These are phyloP conservation scores for Triplophysa bombifrons DNA, from an alignment of 2,797 vertebrate species.

Conservation along the genomic window DNA sequence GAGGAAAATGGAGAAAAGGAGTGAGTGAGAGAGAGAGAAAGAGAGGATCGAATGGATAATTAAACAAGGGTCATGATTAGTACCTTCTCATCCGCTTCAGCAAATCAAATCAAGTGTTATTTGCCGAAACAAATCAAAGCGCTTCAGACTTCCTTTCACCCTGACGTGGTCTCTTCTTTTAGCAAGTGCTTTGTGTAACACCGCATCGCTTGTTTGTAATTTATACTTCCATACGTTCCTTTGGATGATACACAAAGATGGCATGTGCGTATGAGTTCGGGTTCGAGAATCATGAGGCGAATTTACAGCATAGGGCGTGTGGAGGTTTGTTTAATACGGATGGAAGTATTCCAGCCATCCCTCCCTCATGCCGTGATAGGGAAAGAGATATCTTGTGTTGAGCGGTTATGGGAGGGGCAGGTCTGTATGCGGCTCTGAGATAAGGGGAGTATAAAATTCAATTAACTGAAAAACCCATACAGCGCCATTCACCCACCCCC, in stretches of 20 bases:
- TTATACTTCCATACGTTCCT: constrained; percentile 3
- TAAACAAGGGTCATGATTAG: constrained; percentile 28
- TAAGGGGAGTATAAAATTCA: constrained; percentile 84
- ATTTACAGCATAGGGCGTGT: not conserved
- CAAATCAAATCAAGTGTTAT: constrained; percentile 37
- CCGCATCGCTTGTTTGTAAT: not conserved
- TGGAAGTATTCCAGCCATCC: constrained; percentile 24
- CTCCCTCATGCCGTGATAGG: constrained; percentile 67
- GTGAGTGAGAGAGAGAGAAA: not conserved
- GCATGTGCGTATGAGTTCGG: not conserved
- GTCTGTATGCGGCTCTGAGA: constrained; percentile 77
- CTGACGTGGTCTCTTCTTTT: constrained; percentile 3
- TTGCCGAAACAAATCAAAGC: constrained; percentile 46
- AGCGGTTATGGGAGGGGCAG: constrained; percentile 71
- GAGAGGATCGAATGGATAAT: constrained; percentile 15
- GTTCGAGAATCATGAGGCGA: not conserved
- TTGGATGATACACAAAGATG: not conserved
- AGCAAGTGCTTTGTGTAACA: not conserved
- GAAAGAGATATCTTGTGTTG: constrained; percentile 69
- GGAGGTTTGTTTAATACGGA: constrained; percentile 25
- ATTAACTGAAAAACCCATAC: constrained; percentile 81
- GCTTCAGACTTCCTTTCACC: constrained; percentile 5
- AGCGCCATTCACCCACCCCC: constrained; percentile 72
- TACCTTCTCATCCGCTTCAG: constrained; percentile 18
- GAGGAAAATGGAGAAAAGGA: constrained; percentile 43